A percentile compares a stretch with the other conserved stretches of the same genome.
phyloP scores from a whole-genome alignment of 1,140 invertebrate species.

The Anadara kagoshimensis region DNA sequence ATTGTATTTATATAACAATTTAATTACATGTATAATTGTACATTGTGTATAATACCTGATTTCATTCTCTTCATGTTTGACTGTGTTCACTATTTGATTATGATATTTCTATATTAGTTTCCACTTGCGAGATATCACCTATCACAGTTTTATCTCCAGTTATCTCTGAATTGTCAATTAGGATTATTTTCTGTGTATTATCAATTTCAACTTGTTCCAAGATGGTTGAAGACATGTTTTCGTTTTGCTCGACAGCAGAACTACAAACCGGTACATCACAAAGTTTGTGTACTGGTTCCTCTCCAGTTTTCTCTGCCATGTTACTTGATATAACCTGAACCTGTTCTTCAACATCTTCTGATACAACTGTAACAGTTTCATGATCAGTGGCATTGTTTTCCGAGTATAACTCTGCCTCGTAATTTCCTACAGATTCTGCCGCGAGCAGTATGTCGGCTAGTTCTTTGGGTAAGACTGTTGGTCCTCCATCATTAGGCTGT shows the following conservation, averaged over 20 bases:
- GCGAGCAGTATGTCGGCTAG: conserved; percentile 50
- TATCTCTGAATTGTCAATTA: too few relatives aligned
- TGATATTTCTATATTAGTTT: too few relatives aligned
- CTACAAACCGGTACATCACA: not conserved
- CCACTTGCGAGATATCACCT: too few relatives aligned
- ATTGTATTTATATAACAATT: too few relatives aligned
- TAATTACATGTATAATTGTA: too few relatives aligned
- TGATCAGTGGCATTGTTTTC: conserved; percentile 1
- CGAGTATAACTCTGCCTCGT: not conserved
- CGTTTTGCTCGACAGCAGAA: not conserved
- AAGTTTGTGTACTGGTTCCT: not conserved
- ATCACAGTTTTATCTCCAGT: too few relatives aligned
- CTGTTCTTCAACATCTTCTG: not conserved
- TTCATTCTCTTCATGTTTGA: too few relatives aligned
- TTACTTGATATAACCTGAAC: not conserved
- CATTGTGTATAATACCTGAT: too few relatives aligned
- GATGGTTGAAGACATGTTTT: too few relatives aligned
- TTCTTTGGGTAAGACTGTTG: conserved; percentile 44
- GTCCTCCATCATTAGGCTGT: conserved; percentile 16
- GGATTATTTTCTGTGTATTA: too few relatives aligned
- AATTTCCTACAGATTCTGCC: conserved; percentile 33
- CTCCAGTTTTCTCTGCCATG: not conserved
- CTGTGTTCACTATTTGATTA: too few relatives aligned
- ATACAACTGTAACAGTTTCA: not conserved
- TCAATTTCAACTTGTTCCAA: too few relatives aligned